These are phyloP conservation scores for Colistium nudipinnis DNA, from an alignment of 2,113 vertebrate species.

Conservation along the genomic window DNA sequence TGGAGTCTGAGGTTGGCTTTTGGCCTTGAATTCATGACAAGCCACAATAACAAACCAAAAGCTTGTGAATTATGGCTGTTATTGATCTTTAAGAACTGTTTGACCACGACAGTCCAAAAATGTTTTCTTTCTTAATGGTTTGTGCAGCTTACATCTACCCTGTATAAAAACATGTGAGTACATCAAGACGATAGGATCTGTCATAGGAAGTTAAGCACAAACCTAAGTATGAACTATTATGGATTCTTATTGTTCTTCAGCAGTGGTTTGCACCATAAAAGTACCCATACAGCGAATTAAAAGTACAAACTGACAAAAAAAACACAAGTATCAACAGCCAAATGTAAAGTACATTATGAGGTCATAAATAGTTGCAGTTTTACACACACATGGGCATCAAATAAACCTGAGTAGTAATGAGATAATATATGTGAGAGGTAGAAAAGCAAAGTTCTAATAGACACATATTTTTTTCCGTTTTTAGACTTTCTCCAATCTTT, in stretches of 20 bases:
- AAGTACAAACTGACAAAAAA: too few relatives aligned
- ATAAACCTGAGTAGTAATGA: too few relatives aligned
- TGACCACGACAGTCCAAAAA: conserved; percentile 2
- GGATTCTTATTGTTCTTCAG: not conserved
- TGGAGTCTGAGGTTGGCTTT: conserved; percentile 31
- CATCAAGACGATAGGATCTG: not conserved
- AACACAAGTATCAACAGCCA: not conserved
- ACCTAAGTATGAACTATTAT: too few relatives aligned
- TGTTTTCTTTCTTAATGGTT: conserved; percentile 10
- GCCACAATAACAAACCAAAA: conserved; percentile 39
- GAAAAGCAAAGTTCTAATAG: not conserved
- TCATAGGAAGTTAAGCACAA: not conserved
- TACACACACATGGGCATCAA: too few relatives aligned
- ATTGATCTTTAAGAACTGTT: conserved; percentile 36
- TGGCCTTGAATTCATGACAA: conserved; percentile 46
- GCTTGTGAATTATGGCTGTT: conserved; percentile 32
- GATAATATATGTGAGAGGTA: not conserved
- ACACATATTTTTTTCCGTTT: not conserved
- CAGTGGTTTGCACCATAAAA: too few relatives aligned
- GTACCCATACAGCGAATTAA: too few relatives aligned
- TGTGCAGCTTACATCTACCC: conserved; percentile 13
- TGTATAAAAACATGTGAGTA: conserved; percentile 27
- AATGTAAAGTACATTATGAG: not conserved
- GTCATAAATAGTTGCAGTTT: too few relatives aligned
- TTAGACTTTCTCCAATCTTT: not conserved